Base-by-base conservation (phyloP, 1,140 invertebrate genomes). In the Habropoda laboriosa region DNA sequence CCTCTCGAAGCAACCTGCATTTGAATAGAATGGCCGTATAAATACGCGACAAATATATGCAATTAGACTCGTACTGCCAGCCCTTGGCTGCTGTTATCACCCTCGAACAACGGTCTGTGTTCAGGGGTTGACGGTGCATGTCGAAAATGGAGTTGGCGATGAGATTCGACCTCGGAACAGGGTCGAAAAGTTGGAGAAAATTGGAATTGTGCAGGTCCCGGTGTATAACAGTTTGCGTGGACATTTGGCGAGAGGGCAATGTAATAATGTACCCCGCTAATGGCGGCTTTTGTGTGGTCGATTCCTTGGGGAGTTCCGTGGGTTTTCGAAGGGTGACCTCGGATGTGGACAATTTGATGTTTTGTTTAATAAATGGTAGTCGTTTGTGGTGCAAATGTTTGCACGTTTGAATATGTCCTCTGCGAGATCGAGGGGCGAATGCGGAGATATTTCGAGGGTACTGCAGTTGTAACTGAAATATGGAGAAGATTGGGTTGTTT, bases 11-110 rank as follows among this genome's bases (percentile, higher is more conserved):
- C 42, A 27, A 16, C 18, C 42, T 30, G 47, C 47, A 64, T 74
- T 74, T 64, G 60, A 74, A 74, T 74, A 64, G 60, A 74, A 74
- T 64, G 45, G 35, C 32, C 32, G 8, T 74, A 64, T 74, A 66
- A 74, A 74, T 74, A 74, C 58, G 71, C 57, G 71, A 74, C 57
- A 74, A 74, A 74, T 74, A 64, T 74, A 74, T 74, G 72, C 60
- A 74, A 63, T 66, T 53, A 74, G 72, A 24, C 12, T 30, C 24
- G 30, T 35, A 10, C 38, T 27, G 16, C 32, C 18, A 4, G 16
- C 16, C n/a, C 2, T 27, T 18, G 7, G n/a, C 16, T 35, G 0
- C 35, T 3, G 45, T 74, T 51, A 40, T 63, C 58, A 38, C 32
- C 18, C 42, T 27, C 13, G 10, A 18, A 16, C 18, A 12, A 18